These are phyloP conservation scores for Brachylomia viminalis DNA, from an alignment of 2,888 invertebrate species.

Conservation along the genomic window DNA sequence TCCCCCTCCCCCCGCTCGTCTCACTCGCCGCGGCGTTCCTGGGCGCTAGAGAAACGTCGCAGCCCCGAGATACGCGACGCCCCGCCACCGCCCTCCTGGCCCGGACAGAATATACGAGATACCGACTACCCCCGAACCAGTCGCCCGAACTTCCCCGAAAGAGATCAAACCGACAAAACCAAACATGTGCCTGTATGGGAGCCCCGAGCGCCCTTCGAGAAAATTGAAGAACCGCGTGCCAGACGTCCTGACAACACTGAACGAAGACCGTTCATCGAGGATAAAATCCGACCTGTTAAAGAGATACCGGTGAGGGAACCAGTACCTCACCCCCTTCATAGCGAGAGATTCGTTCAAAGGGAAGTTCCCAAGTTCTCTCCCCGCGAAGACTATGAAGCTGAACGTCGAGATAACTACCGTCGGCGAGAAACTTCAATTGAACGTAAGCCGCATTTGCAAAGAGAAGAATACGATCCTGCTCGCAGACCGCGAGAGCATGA, in stretches of 20 bases:
- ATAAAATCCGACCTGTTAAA: constrained; percentile 64
- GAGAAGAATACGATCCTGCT: constrained; percentile 49
- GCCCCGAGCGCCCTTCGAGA: constrained; percentile 41
- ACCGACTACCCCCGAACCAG: constrained; percentile 56
- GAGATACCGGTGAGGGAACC: constrained; percentile 49
- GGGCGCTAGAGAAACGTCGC: constrained; percentile 84
- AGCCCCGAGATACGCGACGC: constrained; percentile 79
- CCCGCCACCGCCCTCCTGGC: constrained; percentile 85
- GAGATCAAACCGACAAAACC: constrained; percentile 56
- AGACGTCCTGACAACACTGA: constrained; percentile 65
- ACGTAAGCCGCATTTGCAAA: constrained; percentile 48
- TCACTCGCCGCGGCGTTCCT: constrained; percentile 83
- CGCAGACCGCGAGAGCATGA: constrained; percentile 57
- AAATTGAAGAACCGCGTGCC: constrained; percentile 55
- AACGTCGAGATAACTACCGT: constrained; percentile 55
- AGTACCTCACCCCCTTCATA: constrained; percentile 27
- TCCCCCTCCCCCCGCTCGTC: constrained; percentile 80
- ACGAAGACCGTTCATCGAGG: constrained; percentile 69
- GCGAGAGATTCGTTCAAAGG: constrained; percentile 57
- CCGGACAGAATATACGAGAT: constrained; percentile 72
- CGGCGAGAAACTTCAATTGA: constrained; percentile 50
- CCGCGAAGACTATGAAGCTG: constrained; percentile 53
- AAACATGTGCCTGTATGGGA: constrained; percentile 67
- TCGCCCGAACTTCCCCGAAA: constrained; percentile 66
- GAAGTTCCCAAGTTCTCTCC: constrained; percentile 59